A percentile compares a stretch with the other conserved stretches of the same genome.
phyloP scores from a whole-genome alignment of 2,797 vertebrate species.

The Enteromius trimaculatus region DNA sequence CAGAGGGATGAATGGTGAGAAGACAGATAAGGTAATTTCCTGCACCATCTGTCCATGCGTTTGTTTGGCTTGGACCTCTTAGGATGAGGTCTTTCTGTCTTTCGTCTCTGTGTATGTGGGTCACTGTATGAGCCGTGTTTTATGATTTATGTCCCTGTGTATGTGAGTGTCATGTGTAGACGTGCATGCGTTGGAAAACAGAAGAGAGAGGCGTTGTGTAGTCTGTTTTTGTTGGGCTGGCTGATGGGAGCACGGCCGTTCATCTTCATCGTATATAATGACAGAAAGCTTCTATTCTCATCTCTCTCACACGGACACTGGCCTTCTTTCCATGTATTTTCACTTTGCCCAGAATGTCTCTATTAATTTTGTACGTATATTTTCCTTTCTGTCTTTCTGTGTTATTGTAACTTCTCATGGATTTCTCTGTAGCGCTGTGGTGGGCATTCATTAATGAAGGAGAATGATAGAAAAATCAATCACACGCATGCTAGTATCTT shows the following conservation, averaged over 20 bases:
- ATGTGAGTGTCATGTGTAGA: neutral
- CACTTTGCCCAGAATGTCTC: constrained; percentile 5
- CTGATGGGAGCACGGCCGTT: constrained; percentile 70
- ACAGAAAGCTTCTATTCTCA: constrained; percentile 60
- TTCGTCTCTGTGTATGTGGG: constrained; percentile 24
- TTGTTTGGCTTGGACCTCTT: constrained; percentile 31
- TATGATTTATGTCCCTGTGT: constrained; percentile 30
- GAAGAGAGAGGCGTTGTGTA: constrained; percentile 54
- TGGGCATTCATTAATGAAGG: constrained; percentile 10
- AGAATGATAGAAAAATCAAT: neutral
- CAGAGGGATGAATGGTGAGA: neutral
- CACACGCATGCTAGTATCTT: neutral
- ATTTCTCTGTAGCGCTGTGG: neutral
- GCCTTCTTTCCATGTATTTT: constrained; percentile 23
- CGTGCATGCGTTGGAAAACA: neutral
- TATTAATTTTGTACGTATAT: neutral
- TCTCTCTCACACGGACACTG: constrained; percentile 29
- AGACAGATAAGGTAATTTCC: constrained; percentile 24
- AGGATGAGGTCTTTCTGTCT: neutral
- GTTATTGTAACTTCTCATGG: neutral
- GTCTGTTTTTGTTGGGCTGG: constrained; percentile 77
- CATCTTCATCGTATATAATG: constrained; percentile 73
- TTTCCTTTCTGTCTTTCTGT: neutral
- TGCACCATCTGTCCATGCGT: constrained; percentile 34
- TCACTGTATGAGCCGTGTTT: constrained; percentile 26